Evolutionary conservation across 1,140 invertebrate genomes (phyloP), one percentile per base, ranked within the genome.

Genomic region (Asbolus verrucosus): DNA sequence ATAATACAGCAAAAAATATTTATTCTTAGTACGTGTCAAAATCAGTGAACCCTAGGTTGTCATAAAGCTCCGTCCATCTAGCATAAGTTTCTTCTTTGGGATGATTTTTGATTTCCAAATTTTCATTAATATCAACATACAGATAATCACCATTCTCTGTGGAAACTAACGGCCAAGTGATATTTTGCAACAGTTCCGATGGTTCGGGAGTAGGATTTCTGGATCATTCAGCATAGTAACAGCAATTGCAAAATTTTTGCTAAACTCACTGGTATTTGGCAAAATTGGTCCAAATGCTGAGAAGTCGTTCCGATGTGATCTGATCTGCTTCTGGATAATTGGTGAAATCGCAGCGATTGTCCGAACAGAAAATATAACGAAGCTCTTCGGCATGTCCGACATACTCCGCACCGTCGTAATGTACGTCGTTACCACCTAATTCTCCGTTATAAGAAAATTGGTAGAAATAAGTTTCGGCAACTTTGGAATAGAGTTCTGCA

Each of bases 361-460:
- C 13, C 8, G 13, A 33, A 41, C 38, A 11, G 6, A 63, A 69
- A 2, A 72, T 2, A 33, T 65, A 72, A 3, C 6, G 16, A n/a
- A 61, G 4, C 6, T 69, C 66, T 50, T 18, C 39, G n/a, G 24
- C 6, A 21, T 72, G 66, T 6, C 5, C 15, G 5, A 41, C 65
- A 31, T 65, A 69, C 6, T 36, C 33, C 5, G 33, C 33, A 24
- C 46, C 70, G 16, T 19, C 9, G 18, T 43, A 65, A 65, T 38
- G 13, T 11, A 14, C 15, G 41, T 6, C 3, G 6, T 3, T 16
- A 63, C 9, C n/a, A 6, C 14, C 33, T 6, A 66, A 9, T 36
- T 19, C n/a, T 43, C 73, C 75, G 59, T 65, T 31, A 33, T 73
- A 75, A 13, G 67, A 63, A 67, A 76, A 75, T 15, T 75, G 67